Conservation (phyloP, 92 coral and sea anemone genomes). For the Parazoanthus swiftii region DNA sequence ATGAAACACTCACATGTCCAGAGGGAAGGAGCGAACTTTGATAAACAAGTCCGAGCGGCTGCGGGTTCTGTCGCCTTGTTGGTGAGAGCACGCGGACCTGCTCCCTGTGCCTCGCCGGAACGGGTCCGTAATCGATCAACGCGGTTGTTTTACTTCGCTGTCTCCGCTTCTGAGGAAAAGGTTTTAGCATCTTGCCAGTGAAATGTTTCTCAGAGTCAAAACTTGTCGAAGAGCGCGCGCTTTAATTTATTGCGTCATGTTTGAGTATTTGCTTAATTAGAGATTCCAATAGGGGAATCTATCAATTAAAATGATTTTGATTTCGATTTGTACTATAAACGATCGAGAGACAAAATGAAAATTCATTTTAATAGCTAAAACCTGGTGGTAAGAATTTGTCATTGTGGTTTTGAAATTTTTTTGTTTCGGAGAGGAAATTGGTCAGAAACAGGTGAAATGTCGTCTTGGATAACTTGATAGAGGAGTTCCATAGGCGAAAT, state of each 20-base stretch:
- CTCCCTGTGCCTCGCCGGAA: slow-evolving; percentile 70
- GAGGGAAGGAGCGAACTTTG: slow-evolving; percentile 75
- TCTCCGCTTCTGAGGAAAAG: slow-evolving; percentile 21
- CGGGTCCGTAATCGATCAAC: slow-evolving; percentile 67
- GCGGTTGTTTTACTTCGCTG: slow-evolving; percentile 70
- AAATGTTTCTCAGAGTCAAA: neutral
- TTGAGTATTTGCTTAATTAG: slow-evolving; percentile 7
- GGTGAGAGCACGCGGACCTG: slow-evolving; percentile 82
- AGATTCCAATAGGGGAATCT: neutral
- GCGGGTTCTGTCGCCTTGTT: slow-evolving; percentile 91
- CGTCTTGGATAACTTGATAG: no score
- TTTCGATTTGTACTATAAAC: no score
- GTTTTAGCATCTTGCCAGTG: slow-evolving; percentile 17
- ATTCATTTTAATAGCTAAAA: no score
- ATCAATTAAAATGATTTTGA: neutral
- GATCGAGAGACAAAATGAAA: no score
- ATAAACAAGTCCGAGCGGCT: slow-evolving; percentile 85
- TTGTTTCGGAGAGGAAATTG: no score
- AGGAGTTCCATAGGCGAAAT: no score
- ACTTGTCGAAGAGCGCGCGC: slow-evolving; percentile 11
- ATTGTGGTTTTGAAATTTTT: no score
- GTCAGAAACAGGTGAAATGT: no score
- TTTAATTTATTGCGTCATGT: neutral
- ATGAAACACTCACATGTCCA: slow-evolving; percentile 56
- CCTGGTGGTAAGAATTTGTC: no score